Evolutionary conservation across 2,113 vertebrate species (phyloP), one percentile per base, ranked within the genome.

Genomic region (Chiloscyllium plagiosum): DNA sequence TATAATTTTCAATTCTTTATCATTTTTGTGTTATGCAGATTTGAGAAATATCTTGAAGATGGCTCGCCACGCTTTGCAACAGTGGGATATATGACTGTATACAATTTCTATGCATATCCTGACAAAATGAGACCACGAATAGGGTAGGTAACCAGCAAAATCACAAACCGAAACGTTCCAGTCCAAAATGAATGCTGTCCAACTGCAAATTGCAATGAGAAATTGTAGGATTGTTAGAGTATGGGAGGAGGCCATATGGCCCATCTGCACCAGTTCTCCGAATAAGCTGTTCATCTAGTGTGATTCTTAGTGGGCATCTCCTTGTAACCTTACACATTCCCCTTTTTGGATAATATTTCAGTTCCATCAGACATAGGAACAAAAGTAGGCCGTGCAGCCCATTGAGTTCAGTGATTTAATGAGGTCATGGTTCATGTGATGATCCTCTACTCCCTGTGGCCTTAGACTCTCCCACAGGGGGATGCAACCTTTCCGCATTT

Each of bases 21-120:
- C 4, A 29, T 92, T 66, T 92, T 17, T 66, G 20, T 66, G 65
- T 92, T 70, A 4, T 15, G 22, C 93, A 94, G 93, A 22, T 94
- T 94, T 70, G 93, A 94, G n/a, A 94, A 50, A 24, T 94, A 94
- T 24, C 68, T 94, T 68, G 93, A 94, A 70, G 65, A 68, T 94
- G 93, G 93, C 22, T 94, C 37, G 0, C 93, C 93, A 26, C 93
- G 93, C 33, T 94, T 24, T 50, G 66, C 93, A 42, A 94, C 93
- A 3, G 93, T 94, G 93, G 93, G 66, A 47, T 94, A 94, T 8
- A 70, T 94, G 93, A 94, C 93, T 70, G 93, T 94, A 22, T 94
- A 94, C 50, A 94, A 94, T 94, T 94, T 94, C 93, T 94, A 94
- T 29, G 93, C 93, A 26, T 94, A 94, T 33, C 93, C 93, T 94